Percentiles rank a stretch among this genome's conserved stretches.
Conservation (phyloP, 2,888 invertebrate species). For the Quadroppia sp. region DNA sequence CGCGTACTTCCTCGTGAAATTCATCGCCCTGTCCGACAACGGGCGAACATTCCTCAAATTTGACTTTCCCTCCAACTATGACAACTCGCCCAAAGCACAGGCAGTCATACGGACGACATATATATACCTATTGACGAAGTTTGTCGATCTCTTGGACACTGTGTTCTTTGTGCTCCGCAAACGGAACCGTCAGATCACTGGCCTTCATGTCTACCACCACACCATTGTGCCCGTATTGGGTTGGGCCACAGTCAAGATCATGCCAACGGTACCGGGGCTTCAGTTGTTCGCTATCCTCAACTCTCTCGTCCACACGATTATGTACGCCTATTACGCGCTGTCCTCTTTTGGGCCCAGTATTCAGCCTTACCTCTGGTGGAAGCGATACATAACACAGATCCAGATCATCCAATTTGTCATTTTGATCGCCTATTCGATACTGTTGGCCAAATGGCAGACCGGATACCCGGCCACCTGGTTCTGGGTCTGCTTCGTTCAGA, state of each 20-base stretch:
- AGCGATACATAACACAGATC: constrained; percentile 28
- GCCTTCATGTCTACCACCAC: constrained; percentile 40
- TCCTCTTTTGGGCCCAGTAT: constrained; percentile 10
- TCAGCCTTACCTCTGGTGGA: constrained; percentile 34
- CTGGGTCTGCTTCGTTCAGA: constrained; percentile 8
- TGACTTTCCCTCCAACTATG: not conserved
- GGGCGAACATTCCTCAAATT: not conserved
- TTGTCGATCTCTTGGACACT: constrained; percentile 39
- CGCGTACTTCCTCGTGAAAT: constrained; percentile 5
- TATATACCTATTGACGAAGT: constrained; percentile 35
- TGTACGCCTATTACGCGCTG: constrained; percentile 37
- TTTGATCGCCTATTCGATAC: not conserved
- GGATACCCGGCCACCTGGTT: constrained; percentile 14
- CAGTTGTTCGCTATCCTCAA: constrained; percentile 31
- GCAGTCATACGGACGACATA: not conserved
- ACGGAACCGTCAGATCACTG: constrained; percentile 5
- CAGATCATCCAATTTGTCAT: constrained; percentile 27
- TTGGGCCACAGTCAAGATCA: constrained; percentile 10
- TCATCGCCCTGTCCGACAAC: not conserved
- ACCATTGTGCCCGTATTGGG: constrained; percentile 34
- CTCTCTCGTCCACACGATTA: constrained; percentile 30
- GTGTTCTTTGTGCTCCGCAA: constrained; percentile 40
- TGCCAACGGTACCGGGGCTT: not conserved
- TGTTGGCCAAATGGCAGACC: not conserved
- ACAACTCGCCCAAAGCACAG: not conserved